phyloP scores from a whole-genome alignment of 2,113 vertebrate genomes.

The Vidua macroura region DNA sequence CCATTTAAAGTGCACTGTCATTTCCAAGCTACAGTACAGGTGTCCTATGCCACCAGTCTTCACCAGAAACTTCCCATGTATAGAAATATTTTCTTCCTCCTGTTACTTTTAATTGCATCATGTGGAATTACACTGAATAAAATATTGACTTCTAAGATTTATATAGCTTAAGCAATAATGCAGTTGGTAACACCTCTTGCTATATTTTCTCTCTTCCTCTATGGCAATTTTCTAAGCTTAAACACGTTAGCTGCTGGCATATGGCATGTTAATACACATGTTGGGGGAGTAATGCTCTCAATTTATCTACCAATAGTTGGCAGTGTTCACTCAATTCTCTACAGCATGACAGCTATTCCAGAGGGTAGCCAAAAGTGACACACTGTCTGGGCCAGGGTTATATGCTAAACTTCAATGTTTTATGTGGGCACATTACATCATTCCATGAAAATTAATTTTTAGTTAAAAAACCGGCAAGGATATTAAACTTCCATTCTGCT shows the following conservation, averaged over 20 bases:
- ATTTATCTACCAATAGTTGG: constrained; percentile 13
- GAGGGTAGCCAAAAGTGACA: not conserved
- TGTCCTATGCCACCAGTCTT: not conserved
- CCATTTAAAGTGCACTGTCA: not conserved
- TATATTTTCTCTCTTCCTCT: not conserved
- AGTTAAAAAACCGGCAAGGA: not conserved
- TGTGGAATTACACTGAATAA: not conserved
- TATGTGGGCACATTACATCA: not conserved
- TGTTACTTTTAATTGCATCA: not conserved
- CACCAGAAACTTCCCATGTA: not conserved
- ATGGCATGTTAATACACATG: not conserved
- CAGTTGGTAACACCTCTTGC: not conserved
- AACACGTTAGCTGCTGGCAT: not conserved
- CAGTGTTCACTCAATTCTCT: not conserved
- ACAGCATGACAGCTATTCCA: not conserved
- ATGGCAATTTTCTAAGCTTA: not conserved
- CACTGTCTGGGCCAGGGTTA: not conserved
- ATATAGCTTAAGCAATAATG: not conserved
- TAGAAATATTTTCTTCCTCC: not conserved
- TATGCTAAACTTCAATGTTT: not conserved
- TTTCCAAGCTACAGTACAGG: not conserved
- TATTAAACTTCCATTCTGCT: not conserved
- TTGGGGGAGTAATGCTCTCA: not conserved
- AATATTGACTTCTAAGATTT: not conserved
- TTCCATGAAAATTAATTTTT: not conserved